Evolutionary conservation across 1,140 invertebrate species (phyloP).

Genomic region (Drosophila truncata): DNA sequence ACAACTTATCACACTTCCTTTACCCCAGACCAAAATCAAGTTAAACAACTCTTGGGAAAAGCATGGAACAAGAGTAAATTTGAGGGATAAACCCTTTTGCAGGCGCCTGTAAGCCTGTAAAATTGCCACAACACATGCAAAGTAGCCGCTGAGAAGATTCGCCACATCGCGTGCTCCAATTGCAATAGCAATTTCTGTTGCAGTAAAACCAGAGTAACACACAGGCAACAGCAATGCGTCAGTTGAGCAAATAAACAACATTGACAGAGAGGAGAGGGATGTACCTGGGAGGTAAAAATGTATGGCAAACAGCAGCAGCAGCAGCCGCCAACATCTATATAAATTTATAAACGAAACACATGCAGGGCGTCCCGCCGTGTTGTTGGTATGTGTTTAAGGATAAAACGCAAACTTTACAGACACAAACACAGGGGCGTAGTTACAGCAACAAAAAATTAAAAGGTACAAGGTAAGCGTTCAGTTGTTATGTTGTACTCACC

Average conservation of each 20-base stretch:
- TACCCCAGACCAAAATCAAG: conserved; percentile 17
- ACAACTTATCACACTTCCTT: background rate
- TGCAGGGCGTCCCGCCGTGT: conserved; percentile 29
- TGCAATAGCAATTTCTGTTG: conserved; percentile 25
- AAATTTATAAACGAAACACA: conserved; percentile 82
- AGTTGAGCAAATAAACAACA: conserved; percentile 76
- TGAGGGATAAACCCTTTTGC: conserved; percentile 9
- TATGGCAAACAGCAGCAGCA: conserved; percentile 60
- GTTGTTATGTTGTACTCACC: background rate
- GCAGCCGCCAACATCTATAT: conserved; percentile 61
- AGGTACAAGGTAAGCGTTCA: conserved; percentile 14
- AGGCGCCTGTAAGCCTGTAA: conserved; percentile 19
- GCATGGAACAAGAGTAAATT: conserved; percentile 2
- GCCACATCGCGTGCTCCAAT: conserved; percentile 55
- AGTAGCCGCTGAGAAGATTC: conserved; percentile 48
- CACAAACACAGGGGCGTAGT: conserved; percentile 26
- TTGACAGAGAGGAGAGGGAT: conserved; percentile 15
- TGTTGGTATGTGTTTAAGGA: conserved; percentile 70
- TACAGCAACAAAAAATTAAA: conserved; percentile 14
- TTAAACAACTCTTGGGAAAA: conserved; percentile 30
- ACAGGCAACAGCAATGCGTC: conserved; percentile 59
- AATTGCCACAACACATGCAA: conserved; percentile 47
- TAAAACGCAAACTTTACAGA: conserved; percentile 76
- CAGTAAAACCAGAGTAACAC: conserved; percentile 13
- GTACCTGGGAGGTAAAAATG: conserved; percentile 44